A percentile compares a stretch with the other conserved stretches of the same genome.
Conservation (phyloP, 2,113 vertebrate genomes). For the Vulpes vulpes region DNA sequence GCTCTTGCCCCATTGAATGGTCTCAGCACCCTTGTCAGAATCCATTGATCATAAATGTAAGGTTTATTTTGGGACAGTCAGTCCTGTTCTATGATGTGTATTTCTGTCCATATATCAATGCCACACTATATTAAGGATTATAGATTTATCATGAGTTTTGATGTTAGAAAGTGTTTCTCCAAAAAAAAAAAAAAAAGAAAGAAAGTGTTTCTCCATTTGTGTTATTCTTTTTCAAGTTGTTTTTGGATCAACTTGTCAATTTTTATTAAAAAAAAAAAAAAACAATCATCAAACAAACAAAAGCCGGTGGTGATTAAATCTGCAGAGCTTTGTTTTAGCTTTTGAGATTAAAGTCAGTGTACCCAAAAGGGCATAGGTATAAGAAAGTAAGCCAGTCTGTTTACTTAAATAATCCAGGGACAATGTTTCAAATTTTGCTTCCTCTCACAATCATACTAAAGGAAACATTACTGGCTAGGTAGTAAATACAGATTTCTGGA, state of each 20-base stretch:
- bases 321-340: neutral
- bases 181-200: too few species aligned
- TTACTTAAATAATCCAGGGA: constrained; percentile 51
- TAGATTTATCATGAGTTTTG: neutral
- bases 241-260: neutral
- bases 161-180: neutral
- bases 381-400: neutral
- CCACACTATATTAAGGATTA: too few species aligned
- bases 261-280: neutral
- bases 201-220: neutral
- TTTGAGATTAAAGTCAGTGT: constrained; percentile 4
- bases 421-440: constrained; percentile 63
- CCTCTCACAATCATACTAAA: neutral
- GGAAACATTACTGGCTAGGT: neutral
- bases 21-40: neutral
- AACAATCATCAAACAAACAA: neutral
- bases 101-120: neutral
- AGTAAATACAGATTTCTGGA: neutral
- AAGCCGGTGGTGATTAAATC: neutral
- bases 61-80: neutral
- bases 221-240: neutral
- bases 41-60: neutral
- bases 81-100: fast-evolving
- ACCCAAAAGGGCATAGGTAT: constrained; percentile 44
- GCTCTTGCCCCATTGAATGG: neutral